Conservation (phyloP, 2,888 invertebrate genomes). For the Galerucella nymphaeae region DNA sequence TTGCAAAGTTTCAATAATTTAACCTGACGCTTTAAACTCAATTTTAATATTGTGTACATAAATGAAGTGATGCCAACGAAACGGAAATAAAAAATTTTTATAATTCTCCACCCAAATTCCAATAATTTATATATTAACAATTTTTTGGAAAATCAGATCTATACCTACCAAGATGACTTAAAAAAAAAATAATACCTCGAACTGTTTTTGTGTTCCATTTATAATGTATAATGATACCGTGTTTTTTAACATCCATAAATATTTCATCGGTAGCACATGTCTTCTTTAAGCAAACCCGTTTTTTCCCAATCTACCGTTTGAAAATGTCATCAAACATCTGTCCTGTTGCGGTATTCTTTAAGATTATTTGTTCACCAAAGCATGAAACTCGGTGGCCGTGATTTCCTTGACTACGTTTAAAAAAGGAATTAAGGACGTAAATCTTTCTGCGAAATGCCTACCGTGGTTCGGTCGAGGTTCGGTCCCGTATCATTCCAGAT, state of each 20-base stretch:
- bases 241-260: background rate
- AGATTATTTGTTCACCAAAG: constrained; percentile 31
- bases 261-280: background rate
- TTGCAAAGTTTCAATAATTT: too few relatives aligned
- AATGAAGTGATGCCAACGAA: too few relatives aligned
- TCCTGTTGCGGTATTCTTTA: constrained; percentile 15
- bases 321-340: constrained; percentile 23
- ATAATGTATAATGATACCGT: too few relatives aligned
- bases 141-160: too few relatives aligned
- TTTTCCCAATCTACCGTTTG: constrained; percentile 1
- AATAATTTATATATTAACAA: too few relatives aligned
- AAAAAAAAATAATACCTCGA: too few relatives aligned
- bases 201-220: too few relatives aligned
- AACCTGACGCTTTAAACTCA: too few relatives aligned
- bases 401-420: constrained; percentile 37
- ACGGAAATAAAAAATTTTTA: too few relatives aligned
- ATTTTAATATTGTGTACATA: too few relatives aligned
- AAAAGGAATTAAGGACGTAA: constrained; percentile 43
- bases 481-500: constrained; percentile 48
- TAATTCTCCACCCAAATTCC: too few relatives aligned
- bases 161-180: too few relatives aligned
- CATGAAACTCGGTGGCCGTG: constrained; percentile 37
- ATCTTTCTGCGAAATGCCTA: constrained; percentile 33
- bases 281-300: background rate
- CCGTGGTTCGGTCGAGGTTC: constrained; percentile 13